Conservation (phyloP, 2,888 invertebrate genomes). For the Serripes groenlandicus region DNA sequence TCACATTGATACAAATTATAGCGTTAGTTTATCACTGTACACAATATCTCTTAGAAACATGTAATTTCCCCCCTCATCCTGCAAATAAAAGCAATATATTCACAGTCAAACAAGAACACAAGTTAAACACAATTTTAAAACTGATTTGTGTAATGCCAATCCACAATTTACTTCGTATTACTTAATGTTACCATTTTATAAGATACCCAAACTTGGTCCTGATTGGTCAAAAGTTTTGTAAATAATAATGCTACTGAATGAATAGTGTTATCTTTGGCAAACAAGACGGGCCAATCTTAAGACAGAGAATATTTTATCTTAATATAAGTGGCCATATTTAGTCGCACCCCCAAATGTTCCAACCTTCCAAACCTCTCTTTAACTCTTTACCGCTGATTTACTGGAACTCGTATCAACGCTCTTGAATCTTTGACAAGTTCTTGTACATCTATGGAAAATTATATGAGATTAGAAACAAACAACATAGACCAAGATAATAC, state of each 20-base stretch:
- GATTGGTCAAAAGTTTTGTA: conserved; percentile 62
- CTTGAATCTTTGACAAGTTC: too few species aligned
- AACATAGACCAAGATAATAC: not conserved
- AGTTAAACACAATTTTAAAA: conserved; percentile 25
- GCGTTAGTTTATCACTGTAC: too few species aligned
- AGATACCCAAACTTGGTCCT: conserved; percentile 32
- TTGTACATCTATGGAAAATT: too few species aligned
- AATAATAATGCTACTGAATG: conserved; percentile 59
- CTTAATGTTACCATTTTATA: conserved; percentile 64
- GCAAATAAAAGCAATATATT: conserved; percentile 10
- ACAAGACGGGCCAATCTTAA: conserved; percentile 57
- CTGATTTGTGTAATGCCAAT: conserved; percentile 25
- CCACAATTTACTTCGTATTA: conserved; percentile 46
- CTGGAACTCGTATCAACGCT: too few species aligned
- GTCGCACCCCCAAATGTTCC: conserved; percentile 1
- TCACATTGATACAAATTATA: too few species aligned
- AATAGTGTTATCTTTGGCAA: conserved; percentile 63
- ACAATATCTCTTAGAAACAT: too few species aligned
- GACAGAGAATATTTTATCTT: conserved; percentile 63
- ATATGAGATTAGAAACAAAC: not conserved
- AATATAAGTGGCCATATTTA: conserved; percentile 57
- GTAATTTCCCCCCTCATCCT: too few species aligned
- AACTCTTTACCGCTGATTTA: too few species aligned
- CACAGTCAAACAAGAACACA: not conserved
- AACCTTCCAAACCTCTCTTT: too few species aligned